Evolutionary conservation across 2,888 invertebrate genomes (phyloP).

Genomic region (Peribatodes rhomboidaria): DNA sequence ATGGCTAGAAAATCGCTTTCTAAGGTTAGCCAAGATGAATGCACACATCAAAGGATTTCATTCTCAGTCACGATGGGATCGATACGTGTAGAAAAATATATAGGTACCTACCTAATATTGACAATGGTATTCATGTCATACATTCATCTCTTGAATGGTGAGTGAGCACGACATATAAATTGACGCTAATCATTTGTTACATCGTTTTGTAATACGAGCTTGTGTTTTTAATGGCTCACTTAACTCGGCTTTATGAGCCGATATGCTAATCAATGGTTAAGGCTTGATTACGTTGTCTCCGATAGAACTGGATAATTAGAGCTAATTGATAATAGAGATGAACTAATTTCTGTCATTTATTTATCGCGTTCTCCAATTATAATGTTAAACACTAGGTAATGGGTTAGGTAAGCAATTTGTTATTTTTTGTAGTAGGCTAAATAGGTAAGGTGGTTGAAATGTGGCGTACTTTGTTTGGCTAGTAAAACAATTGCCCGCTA

Average conservation of each 20-base stretch:
- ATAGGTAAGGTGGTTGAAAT: not conserved
- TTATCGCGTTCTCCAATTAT: slow-evolving; percentile 1
- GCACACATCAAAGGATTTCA: slow-evolving; percentile 63
- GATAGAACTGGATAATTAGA: slow-evolving; percentile 29
- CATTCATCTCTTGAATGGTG: slow-evolving; percentile 45
- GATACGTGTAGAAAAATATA: slow-evolving; percentile 44
- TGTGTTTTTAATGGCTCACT: slow-evolving; percentile 47
- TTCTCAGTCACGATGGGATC: slow-evolving; percentile 57
- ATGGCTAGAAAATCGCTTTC: slow-evolving; percentile 71
- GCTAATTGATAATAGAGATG: slow-evolving; percentile 29
- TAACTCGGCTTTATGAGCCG: slow-evolving; percentile 35
- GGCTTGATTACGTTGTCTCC: slow-evolving; percentile 43
- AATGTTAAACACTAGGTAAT: not conserved
- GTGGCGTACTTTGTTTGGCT: not conserved
- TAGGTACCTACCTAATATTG: slow-evolving; percentile 43
- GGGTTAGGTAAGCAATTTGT: not conserved
- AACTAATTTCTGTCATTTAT: slow-evolving; percentile 10
- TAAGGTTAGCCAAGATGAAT: slow-evolving; percentile 63
- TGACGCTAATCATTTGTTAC: slow-evolving; percentile 70
- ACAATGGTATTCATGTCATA: slow-evolving; percentile 58
- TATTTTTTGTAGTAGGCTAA: not conserved
- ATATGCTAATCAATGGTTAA: slow-evolving; percentile 36
- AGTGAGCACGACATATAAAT: slow-evolving; percentile 61
- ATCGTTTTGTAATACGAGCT: slow-evolving; percentile 53
- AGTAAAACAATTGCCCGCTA: not conserved